A percentile compares a stretch with the other conserved stretches of the same genome.
Evolutionary conservation across 2,888 invertebrate genomes (phyloP).

Genomic region (Allacma fusca): DNA sequence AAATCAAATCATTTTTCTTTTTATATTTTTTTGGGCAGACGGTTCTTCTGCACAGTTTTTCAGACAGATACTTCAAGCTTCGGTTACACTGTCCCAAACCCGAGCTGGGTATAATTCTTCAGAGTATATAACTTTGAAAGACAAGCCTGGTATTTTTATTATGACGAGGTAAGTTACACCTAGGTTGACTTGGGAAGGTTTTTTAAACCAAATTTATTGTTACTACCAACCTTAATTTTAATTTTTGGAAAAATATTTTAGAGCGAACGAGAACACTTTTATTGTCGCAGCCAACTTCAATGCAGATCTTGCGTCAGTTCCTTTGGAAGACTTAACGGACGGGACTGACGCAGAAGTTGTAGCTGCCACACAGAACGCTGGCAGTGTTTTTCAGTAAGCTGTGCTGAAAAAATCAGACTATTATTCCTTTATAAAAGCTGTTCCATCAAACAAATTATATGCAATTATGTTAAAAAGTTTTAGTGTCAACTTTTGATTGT

Average conservation of each 20-base stretch:
- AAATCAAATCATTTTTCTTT: neutral
- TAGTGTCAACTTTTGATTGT: no score
- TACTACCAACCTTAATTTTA: neutral
- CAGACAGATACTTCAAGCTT: neutral
- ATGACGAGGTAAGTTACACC: conserved; percentile 22
- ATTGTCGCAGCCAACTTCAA: conserved; percentile 40
- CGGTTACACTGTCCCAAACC: neutral
- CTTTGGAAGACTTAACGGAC: conserved; percentile 9
- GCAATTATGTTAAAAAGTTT: no score
- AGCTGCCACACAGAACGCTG: conserved; percentile 33
- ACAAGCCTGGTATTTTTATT: conserved; percentile 20
- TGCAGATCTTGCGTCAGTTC: neutral
- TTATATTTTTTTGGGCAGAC: neutral
- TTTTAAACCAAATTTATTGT: no score
- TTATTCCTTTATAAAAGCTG: no score
- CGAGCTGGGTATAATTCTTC: neutral
- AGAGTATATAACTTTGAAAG: neutral
- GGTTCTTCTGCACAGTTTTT: neutral
- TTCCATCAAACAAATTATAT: no score
- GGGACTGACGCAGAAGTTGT: conserved; percentile 9
- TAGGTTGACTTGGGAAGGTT: no score
- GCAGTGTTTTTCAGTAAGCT: neutral
- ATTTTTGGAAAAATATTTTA: neutral
- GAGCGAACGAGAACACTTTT: conserved; percentile 6
- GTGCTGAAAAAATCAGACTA: no score